Conservation (phyloP, 2,888 invertebrate genomes). For the Apantesis nais region DNA sequence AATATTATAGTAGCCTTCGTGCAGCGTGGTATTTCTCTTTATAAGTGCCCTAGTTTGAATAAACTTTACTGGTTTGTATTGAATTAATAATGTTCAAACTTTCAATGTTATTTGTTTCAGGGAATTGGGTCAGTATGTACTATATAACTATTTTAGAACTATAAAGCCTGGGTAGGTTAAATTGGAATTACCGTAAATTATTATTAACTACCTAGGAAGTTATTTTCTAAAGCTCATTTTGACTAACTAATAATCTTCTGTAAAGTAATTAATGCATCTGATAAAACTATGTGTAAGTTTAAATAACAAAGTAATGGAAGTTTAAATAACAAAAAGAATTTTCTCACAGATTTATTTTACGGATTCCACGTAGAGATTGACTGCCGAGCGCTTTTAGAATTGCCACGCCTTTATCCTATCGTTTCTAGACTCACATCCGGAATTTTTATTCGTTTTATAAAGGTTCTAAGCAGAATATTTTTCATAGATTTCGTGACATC, state of each 20-base stretch:
- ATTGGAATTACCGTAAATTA: not conserved
- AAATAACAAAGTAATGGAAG: not conserved
- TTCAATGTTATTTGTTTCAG: not conserved
- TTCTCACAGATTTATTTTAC: not conserved
- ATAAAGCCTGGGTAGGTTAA: not conserved
- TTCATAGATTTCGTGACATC: not conserved
- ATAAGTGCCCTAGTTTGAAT: not conserved
- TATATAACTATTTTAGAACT: not conserved
- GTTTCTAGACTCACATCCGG: not conserved
- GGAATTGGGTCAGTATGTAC: conserved; percentile 2
- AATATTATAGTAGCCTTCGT: not conserved
- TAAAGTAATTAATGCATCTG: too few species aligned
- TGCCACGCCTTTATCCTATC: not conserved
- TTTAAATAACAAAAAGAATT: not conserved
- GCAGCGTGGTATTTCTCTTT: not conserved
- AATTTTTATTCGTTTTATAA: not conserved
- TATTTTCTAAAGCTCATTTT: not conserved
- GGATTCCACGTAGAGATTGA: not conserved
- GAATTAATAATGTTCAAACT: conserved; percentile 8
- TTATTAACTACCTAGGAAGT: not conserved
- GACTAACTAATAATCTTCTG: too few species aligned
- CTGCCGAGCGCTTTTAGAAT: not conserved
- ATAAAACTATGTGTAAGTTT: not conserved
- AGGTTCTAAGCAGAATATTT: not conserved
- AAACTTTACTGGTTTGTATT: conserved; percentile 3